A percentile compares a stretch with the other conserved stretches of the same genome.
Conservation (phyloP, 2,113 vertebrate genomes). For the Dasyurus viverrinus region DNA sequence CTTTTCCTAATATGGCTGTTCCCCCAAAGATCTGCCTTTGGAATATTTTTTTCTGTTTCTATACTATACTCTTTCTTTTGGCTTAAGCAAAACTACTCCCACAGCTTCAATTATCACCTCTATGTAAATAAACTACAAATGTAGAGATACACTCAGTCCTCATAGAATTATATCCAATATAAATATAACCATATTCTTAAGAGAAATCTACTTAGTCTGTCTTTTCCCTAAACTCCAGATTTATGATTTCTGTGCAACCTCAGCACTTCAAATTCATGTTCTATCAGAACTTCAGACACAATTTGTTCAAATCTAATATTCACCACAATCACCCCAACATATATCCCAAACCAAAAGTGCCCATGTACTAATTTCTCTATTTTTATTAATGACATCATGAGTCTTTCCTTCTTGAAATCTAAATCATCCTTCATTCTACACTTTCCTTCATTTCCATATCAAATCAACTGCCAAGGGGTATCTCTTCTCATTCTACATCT, state of each 20-base stretch:
- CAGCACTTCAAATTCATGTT: neutral
- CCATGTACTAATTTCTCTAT: neutral
- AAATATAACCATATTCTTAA: neutral
- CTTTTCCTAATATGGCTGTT: neutral
- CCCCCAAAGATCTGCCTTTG: neutral
- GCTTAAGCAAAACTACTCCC: neutral
- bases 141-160: neutral
- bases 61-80: neutral
- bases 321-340: neutral
- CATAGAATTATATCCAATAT: neutral
- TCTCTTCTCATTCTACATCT: neutral
- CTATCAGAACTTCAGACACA: neutral
- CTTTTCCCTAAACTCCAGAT: neutral
- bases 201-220: neutral
- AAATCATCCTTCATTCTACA: neutral
- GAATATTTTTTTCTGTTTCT: neutral
- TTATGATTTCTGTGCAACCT: neutral
- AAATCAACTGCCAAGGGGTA: neutral
- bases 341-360: neutral
- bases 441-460: neutral
- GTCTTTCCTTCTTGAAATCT: neutral
- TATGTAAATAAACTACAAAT: neutral
- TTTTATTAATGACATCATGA: neutral
- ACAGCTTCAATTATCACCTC: neutral
- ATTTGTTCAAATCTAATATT: neutral